Evolutionary conservation across 2,113 vertebrate genomes (phyloP).

Genomic region (Gambusia holbrooki): DNA sequence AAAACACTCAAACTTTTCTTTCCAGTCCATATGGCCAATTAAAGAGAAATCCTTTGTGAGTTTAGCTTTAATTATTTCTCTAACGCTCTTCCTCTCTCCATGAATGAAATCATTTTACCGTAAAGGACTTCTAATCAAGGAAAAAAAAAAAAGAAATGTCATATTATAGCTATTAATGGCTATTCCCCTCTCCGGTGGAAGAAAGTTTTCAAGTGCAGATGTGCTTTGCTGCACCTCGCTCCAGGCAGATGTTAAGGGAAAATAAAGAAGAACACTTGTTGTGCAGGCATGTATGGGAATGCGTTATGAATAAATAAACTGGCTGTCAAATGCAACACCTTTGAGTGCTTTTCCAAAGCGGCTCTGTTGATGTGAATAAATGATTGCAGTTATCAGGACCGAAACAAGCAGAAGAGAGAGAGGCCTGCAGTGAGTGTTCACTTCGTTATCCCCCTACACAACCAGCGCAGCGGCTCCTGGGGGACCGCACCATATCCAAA

Average conservation of each 20-base stretch:
- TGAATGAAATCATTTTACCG: slow-evolving; percentile 74
- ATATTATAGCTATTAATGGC: slow-evolving; percentile 43
- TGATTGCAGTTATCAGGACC: slow-evolving; percentile 63
- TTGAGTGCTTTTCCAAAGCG: slow-evolving; percentile 59
- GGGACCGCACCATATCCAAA: slow-evolving; percentile 41
- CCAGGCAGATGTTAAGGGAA: slow-evolving; percentile 27
- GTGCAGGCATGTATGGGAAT: slow-evolving; percentile 49
- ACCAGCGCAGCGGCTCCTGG: slow-evolving; percentile 37
- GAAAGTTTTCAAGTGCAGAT: slow-evolving; percentile 56
- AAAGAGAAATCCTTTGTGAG: slow-evolving; percentile 75
- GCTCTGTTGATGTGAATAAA: slow-evolving; percentile 66
- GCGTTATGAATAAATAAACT: slow-evolving; percentile 62
- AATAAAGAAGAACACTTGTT: slow-evolving; percentile 46
- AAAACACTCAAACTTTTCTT: slow-evolving; percentile 74
- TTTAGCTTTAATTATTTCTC: slow-evolving; percentile 75
- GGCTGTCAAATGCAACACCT: slow-evolving; percentile 57
- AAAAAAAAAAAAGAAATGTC: slow-evolving; percentile 36
- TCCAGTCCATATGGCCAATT: slow-evolving; percentile 82
- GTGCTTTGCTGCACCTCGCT: slow-evolving; percentile 46
- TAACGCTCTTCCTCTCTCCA: slow-evolving; percentile 49
- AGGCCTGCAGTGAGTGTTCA: slow-evolving; percentile 56
- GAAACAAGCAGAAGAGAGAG: slow-evolving; percentile 52
- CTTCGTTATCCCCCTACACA: slow-evolving; percentile 57
- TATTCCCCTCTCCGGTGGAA: slow-evolving; percentile 20
- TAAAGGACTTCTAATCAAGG: slow-evolving; percentile 72